Conservation (phyloP, 1,140 invertebrate species). For the Sarcophaga bullata region DNA sequence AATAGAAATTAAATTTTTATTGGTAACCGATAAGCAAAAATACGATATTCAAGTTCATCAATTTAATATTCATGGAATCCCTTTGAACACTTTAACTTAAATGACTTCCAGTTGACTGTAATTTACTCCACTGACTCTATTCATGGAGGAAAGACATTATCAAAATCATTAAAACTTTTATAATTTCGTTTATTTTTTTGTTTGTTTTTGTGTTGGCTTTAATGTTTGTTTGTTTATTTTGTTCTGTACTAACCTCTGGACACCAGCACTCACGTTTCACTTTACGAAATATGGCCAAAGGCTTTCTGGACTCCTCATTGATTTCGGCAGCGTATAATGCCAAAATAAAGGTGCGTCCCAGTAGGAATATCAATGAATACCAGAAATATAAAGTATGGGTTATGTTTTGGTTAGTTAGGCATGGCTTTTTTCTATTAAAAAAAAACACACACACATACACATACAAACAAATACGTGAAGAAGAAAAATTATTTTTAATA, state of each 20-base stretch:
- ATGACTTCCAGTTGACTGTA: no score
- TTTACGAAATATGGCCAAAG: slow-evolving; percentile 68
- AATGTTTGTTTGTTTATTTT: slow-evolving; percentile 1
- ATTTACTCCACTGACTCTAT: no score
- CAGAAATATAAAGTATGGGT: slow-evolving; percentile 69
- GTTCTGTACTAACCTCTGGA: slow-evolving; percentile 68
- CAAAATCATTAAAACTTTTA: no score
- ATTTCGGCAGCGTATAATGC: slow-evolving; percentile 72
- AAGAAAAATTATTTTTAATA: not conserved
- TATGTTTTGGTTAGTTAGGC: no score
- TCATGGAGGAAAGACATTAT: no score
- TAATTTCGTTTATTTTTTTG: no score
- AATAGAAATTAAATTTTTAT: no score
- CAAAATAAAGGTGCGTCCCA: slow-evolving; percentile 70
- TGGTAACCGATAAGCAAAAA: no score
- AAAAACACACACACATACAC: no score
- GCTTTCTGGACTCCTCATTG: slow-evolving; percentile 72
- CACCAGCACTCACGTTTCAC: slow-evolving; percentile 70
- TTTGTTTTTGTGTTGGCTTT: not conserved
- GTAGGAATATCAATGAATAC: slow-evolving; percentile 71
- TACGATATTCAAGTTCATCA: no score
- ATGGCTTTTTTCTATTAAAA: slow-evolving; percentile 57
- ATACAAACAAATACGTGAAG: not conserved
- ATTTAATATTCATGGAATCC: no score
- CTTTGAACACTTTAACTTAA: no score